Evolutionary conservation across 2,888 invertebrate species (phyloP).

Genomic region (Metellina segmentata): DNA sequence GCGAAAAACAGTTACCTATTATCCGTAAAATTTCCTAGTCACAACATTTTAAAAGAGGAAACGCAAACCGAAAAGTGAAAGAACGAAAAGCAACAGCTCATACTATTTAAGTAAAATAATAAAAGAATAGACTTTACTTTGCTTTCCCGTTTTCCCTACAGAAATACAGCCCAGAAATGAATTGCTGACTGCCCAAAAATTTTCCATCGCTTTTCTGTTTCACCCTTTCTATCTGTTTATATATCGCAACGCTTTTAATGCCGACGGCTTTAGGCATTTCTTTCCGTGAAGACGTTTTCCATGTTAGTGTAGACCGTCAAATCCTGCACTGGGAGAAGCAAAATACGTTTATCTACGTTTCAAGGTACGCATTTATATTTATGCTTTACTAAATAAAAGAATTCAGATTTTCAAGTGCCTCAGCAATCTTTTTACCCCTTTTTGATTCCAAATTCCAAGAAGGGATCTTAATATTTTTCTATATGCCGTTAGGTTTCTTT

Average conservation of each 20-base stretch:
- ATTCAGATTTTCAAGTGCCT: constrained; percentile 23
- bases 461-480: not conserved
- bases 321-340: not conserved
- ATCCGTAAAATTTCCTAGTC: not conserved
- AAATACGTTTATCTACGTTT: constrained; percentile 31
- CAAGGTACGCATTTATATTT: constrained; percentile 17
- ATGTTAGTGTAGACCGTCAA: constrained; percentile 16
- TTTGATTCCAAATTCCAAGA: not conserved
- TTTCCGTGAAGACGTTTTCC: constrained; percentile 41
- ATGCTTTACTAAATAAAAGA: constrained; percentile 30
- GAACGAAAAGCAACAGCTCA: not conserved
- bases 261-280: constrained; percentile 29
- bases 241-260: constrained; percentile 55
- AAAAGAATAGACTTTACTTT: constrained; percentile 20
- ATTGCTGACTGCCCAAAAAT: constrained; percentile 62
- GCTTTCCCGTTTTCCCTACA: not conserved
- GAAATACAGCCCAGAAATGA: constrained; percentile 54
- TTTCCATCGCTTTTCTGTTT: constrained; percentile 34
- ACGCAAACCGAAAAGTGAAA: constrained; percentile 28
- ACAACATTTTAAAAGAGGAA: not conserved
- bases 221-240: constrained; percentile 50
- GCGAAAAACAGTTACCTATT: too few relatives aligned
- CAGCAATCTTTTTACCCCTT: not conserved
- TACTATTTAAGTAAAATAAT: constrained; percentile 4
- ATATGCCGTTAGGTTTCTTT: not conserved